phyloP scores from a whole-genome alignment of 2,113 vertebrate species.

The Micromys minutus region DNA sequence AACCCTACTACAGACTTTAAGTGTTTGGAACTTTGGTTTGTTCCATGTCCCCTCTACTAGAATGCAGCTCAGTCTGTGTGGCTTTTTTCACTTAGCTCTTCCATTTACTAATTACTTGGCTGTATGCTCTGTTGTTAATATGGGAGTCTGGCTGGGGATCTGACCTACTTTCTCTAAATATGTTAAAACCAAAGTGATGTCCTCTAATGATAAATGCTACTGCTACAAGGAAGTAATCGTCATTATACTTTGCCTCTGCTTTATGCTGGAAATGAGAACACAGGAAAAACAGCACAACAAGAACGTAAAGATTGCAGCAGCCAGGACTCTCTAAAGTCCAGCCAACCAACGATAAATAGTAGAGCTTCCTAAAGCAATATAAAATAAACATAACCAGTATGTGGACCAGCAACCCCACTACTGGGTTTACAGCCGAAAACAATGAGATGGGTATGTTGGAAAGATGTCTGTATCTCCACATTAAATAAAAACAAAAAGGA shows the following conservation, averaged over 20 bases:
- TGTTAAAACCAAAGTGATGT: not conserved
- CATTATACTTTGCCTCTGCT: not conserved
- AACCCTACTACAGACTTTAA: not conserved
- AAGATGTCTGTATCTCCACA: not conserved
- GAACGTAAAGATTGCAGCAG: not conserved
- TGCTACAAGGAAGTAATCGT: slow-evolving; percentile 5
- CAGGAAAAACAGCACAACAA: not conserved
- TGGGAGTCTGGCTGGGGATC: not conserved
- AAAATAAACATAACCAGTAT: not conserved
- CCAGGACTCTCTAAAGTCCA: not conserved
- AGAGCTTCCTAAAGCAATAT: not conserved
- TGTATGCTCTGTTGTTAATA: not conserved
- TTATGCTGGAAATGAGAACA: not conserved
- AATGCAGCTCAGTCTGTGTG: not conserved
- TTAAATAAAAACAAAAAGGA: not conserved
- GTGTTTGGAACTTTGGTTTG: not conserved
- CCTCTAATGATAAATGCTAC: not conserved
- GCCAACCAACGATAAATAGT: not conserved
- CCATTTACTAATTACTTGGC: not conserved
- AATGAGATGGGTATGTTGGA: not conserved
- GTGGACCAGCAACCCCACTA: not conserved
- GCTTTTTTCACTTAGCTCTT: not conserved
- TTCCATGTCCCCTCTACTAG: not conserved
- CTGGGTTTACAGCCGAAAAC: not conserved
- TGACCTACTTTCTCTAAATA: not conserved